Base-by-base conservation (phyloP, 1,140 invertebrate species). In the Cotesia vestalis region DNA sequence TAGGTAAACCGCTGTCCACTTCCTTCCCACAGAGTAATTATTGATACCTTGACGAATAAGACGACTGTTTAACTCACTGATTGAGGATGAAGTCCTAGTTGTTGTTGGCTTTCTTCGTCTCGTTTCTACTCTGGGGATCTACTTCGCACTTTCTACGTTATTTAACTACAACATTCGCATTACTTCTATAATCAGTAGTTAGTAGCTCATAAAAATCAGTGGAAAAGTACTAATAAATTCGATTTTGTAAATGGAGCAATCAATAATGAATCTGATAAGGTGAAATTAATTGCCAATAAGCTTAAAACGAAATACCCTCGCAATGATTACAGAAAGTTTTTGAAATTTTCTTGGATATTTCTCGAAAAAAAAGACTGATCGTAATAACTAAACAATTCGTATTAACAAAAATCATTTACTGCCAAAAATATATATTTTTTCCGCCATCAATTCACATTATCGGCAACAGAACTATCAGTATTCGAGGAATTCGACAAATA, bases 241-340 rank as follows among this genome's bases (percentile, higher is more conserved):
- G 14, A 53, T 53, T 53, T 53, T 11, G 11, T 53, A 53, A 11
- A 11, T 11, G 52, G 52, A 53, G 52, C 3, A 53, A 11, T 53
- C 14, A n/a, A n/a, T n/a, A 11, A 53, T 53, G 52, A 53, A 53
- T 53, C 11, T 53, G 52, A 53, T 53, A 53, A 4, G 3, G 52
- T 53, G 4, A 53, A 4, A 4, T 53, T 53, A 4, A 53, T 53
- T n/a, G 12, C 12, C 14, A 17, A 53, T 53, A 4, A 53, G 3
- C 52, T 53, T 4, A 53, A 53, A 53, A 53, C 52, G 12, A n/a
- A 11, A 53, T 11, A 53, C 63, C 76, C 76, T 4, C 8, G 72
- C 20, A 66, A 75, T 40, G 72, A 75, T 40, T 75, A 75, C 27
- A 62, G 64, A 64, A 72, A 75, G 60, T 69, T 75, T 3, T 52